phyloP scores from a whole-genome alignment of 2,797 vertebrate genomes.

The Phalloptychus januarius region DNA sequence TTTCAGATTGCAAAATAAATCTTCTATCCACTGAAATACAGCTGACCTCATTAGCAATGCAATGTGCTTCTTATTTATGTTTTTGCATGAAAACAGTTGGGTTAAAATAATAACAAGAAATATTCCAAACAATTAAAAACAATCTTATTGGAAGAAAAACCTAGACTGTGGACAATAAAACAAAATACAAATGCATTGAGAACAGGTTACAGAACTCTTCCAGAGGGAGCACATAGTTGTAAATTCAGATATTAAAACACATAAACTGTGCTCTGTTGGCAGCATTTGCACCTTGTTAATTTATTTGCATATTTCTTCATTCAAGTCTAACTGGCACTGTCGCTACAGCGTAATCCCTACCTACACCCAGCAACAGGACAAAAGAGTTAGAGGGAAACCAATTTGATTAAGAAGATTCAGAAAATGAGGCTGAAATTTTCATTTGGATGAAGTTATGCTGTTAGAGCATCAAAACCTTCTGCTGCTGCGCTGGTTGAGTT shows the following conservation, averaged over 20 bases:
- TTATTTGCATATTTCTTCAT: neutral
- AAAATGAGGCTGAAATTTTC: slow-evolving; percentile 1
- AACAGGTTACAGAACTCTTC: neutral
- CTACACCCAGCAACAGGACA: neutral
- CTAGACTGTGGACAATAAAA: neutral
- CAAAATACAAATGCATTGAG: neutral
- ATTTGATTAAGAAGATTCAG: neutral
- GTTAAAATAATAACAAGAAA: neutral
- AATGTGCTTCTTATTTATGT: neutral
- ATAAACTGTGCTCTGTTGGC: neutral
- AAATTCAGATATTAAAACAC: neutral
- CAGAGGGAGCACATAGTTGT: neutral
- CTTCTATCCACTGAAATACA: neutral
- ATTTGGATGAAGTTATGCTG: slow-evolving; percentile 10
- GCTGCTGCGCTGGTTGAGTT: neutral
- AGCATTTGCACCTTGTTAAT: slow-evolving; percentile 2
- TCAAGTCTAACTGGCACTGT: neutral
- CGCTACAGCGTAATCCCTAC: neutral
- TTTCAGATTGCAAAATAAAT: neutral
- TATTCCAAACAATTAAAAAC: neutral
- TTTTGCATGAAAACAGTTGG: neutral
- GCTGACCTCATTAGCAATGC: neutral
- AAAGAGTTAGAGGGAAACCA: neutral
- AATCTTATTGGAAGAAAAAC: neutral
- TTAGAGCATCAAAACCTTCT: neutral